Percentiles rank a stretch among this genome's conserved stretches.
Evolutionary conservation across 2,797 vertebrate species (phyloP).

Genomic region (Lerista edwardsae): DNA sequence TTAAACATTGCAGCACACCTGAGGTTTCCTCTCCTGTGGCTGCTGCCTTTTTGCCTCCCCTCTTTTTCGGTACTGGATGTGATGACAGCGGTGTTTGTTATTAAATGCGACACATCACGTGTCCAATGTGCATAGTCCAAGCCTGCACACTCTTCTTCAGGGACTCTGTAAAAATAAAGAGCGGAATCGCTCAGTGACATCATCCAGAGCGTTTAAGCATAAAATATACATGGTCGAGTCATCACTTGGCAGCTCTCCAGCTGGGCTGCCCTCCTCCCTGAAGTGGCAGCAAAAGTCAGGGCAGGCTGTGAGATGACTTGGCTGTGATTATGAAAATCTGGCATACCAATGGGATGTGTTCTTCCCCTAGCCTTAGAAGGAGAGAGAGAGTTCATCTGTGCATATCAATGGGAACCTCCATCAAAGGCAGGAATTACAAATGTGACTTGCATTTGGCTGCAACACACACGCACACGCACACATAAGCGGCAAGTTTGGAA

Average conservation of each 20-base stretch:
- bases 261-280: not conserved
- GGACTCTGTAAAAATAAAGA: too few relatives aligned
- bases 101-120: not conserved
- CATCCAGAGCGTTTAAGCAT: not conserved
- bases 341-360: not conserved
- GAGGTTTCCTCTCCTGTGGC: too few relatives aligned
- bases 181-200: not conserved
- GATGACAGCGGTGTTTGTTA: not conserved
- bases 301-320: not conserved
- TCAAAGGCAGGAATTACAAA: not conserved
- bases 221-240: not conserved
- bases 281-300: not conserved
- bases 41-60: too few relatives aligned
- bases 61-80: too few relatives aligned
- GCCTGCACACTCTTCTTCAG: not conserved
- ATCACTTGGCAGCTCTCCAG: not conserved
- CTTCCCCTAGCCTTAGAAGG: not conserved
- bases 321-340: not conserved
- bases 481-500: not conserved
- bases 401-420: not conserved
- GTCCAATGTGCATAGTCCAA: not conserved
- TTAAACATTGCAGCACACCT: too few relatives aligned
- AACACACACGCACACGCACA: not conserved
- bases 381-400: not conserved
- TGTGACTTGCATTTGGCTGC: not conserved